Evolutionary conservation across 2,797 vertebrate genomes (phyloP), one percentile per base, ranked within the genome.

Genomic region (Acanthurus lineatus): DNA sequence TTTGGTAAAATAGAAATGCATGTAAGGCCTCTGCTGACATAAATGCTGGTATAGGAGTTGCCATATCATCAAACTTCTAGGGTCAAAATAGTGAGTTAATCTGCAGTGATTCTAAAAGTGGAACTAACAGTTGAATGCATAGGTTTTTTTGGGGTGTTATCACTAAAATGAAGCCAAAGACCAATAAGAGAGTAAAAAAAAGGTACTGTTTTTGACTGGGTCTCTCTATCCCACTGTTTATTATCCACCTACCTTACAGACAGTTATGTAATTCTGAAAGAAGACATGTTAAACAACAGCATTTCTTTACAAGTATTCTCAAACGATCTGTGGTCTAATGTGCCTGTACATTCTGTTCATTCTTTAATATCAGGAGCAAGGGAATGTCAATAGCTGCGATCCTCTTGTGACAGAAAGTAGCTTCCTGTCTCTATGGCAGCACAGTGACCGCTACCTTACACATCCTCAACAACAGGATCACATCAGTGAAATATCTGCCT

Each of bases 191-290:
- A 17, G n/a, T 42, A 9, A 42, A 42, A 42, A 44, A 10, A 56
- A 48, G 25, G 70, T 62, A 63, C 40, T 51, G 14, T 3, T 63
- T 66, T 42, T 73, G 76, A 64, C 6, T 69, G 53, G 64, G 57
- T 76, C 57, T 69, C 9, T 61, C 63, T 53, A 52, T 78, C 67
- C 40, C 14, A 56, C 69, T 70, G 68, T 85, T 86, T 73, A 69
- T 58, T 84, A 51, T 59, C 69, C 84, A 82, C 77, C 81, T 88
- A 77, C 74, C 66, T 78, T 79, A 70, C 56, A 84, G 76, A 76
- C 73, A 82, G 83, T 93, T 93, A 91, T 90, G 88, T 89, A 93
- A 93, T 81, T 86, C 83, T 54, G 47, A 82, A 64, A 63, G 14
- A 73, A 38, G 38, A 53, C 74, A 78, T 79, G 67, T 75, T 47